Evolutionary conservation across 2,113 vertebrate genomes (phyloP).

Genomic region (Stegastes partitus): DNA sequence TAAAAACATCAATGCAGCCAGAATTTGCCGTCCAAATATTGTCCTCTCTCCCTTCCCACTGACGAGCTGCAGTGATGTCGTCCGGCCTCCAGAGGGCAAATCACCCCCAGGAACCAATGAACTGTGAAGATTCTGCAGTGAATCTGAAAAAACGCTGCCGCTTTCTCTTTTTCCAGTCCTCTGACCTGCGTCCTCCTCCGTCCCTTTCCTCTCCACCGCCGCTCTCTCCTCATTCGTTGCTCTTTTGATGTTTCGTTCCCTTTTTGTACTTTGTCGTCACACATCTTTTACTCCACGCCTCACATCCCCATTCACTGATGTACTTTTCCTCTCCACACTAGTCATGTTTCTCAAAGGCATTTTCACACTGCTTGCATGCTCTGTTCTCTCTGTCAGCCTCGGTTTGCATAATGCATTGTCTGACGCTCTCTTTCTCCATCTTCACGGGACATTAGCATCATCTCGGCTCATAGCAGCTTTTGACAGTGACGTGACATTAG

Average conservation of each 20-base stretch:
- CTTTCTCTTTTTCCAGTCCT: slow-evolving; percentile 2
- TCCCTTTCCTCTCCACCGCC: neutral
- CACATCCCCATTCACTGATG: neutral
- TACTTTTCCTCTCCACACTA: neutral
- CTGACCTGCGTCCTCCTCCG: neutral
- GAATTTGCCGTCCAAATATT: neutral
- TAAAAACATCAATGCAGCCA: neutral
- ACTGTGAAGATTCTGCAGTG: slow-evolving; percentile 57
- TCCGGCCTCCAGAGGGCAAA: slow-evolving; percentile 57
- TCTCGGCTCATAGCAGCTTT: slow-evolving; percentile 6
- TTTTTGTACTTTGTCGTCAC: neutral
- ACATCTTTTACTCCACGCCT: neutral
- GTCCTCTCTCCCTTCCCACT: neutral
- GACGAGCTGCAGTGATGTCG: slow-evolving; percentile 12
- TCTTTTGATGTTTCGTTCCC: neutral
- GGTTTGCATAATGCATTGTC: slow-evolving; percentile 26
- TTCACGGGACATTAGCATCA: slow-evolving; percentile 24
- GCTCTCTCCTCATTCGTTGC: neutral
- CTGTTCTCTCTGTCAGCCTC: neutral
- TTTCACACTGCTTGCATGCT: neutral
- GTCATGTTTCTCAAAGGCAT: neutral
- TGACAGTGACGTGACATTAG: slow-evolving; percentile 15
- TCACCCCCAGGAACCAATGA: slow-evolving; percentile 39
- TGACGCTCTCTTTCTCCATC: slow-evolving; percentile 2
- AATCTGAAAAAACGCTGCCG: neutral